Evolutionary conservation across 2,888 invertebrate genomes (phyloP).

Genomic region (Acholoe squamosa): DNA sequence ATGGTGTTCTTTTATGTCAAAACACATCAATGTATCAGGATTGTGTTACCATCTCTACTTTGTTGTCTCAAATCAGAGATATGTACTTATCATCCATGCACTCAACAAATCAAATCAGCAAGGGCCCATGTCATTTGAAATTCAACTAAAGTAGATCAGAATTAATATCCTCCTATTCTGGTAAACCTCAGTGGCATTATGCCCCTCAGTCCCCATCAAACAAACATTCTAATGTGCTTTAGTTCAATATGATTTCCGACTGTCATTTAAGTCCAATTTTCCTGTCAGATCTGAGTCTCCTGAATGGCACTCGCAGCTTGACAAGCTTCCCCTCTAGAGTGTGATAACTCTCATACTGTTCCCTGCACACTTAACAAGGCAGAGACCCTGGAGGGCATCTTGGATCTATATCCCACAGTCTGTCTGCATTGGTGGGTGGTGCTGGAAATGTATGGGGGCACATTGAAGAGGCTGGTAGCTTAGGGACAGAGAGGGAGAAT

Average conservation of each 20-base stretch:
- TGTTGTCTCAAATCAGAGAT: too few species aligned
- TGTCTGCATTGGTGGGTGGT: background rate
- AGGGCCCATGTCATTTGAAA: too few species aligned
- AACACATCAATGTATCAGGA: too few species aligned
- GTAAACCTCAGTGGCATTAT: too few species aligned
- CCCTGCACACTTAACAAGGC: background rate
- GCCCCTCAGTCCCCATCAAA: too few species aligned
- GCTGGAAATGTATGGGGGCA: background rate
- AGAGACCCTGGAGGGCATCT: background rate
- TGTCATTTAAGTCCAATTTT: background rate
- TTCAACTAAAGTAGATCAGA: too few species aligned
- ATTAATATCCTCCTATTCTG: too few species aligned
- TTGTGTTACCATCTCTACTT: too few species aligned
- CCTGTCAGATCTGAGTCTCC: constrained; percentile 11
- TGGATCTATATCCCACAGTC: background rate
- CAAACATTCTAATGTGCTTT: background rate
- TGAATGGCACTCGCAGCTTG: background rate
- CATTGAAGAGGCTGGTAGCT: background rate
- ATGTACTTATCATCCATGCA: too few species aligned
- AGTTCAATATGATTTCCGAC: background rate
- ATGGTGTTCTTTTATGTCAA: too few species aligned
- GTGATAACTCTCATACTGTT: constrained; percentile 17
- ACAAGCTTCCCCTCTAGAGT: background rate
- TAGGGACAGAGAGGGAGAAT: background rate
- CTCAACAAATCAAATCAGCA: too few species aligned